phyloP scores from a whole-genome alignment of 2,888 invertebrate genomes.

The Druceiella hillmani region DNA sequence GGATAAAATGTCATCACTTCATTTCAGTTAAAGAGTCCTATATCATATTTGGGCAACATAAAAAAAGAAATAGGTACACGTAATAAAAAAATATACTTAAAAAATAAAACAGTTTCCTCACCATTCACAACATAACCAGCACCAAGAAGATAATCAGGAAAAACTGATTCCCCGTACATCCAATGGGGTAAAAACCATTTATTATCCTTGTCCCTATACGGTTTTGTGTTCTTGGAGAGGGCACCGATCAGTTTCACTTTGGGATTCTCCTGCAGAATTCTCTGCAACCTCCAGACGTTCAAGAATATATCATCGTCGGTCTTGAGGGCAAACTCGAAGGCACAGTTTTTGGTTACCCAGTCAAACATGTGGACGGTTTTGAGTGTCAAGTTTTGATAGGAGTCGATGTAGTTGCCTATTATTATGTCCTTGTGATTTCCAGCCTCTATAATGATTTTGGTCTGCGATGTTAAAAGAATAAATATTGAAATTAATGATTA shows the following conservation, averaged over 20 bases:
- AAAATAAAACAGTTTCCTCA: too few species aligned
- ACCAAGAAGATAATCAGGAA: constrained; percentile 65
- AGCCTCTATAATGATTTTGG: too few species aligned
- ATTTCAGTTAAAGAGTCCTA: too few species aligned
- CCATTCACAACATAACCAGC: constrained; percentile 56
- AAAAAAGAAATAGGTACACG: too few species aligned
- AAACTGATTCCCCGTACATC: constrained; percentile 45
- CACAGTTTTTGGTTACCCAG: constrained; percentile 53
- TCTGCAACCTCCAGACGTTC: constrained; percentile 46
- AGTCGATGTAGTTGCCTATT: constrained; percentile 56
- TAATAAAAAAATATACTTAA: too few species aligned
- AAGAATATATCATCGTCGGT: constrained; percentile 60
- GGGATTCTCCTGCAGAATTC: constrained; percentile 29
- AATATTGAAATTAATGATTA: too few species aligned
- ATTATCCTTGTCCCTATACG: constrained; percentile 55
- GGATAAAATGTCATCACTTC: too few species aligned
- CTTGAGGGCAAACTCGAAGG: constrained; percentile 51
- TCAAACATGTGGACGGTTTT: constrained; percentile 61
- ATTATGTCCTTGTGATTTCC: constrained; percentile 53
- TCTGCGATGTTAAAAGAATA: too few species aligned
- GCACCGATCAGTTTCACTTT: constrained; percentile 46
- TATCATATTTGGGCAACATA: too few species aligned
- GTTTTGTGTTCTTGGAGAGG: constrained; percentile 47
- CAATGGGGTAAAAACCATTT: constrained; percentile 62
- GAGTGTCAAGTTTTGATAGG: constrained; percentile 61